phyloP scores from a whole-genome alignment of 2,888 invertebrate genomes.

The Rapana venosa region DNA sequence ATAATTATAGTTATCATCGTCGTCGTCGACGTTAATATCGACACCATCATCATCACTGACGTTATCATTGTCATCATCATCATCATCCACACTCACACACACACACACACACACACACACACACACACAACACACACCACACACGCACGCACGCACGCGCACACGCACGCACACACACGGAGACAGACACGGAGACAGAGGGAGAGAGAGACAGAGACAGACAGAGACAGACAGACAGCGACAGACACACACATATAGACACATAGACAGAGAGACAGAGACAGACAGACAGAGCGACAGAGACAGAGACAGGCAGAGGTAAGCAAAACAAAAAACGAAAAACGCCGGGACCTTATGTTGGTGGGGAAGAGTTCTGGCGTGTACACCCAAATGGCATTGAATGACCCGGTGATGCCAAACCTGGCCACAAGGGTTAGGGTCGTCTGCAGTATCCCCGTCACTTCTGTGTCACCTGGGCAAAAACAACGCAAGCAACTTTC shows the following conservation, averaged over 20 bases:
- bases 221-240: neutral
- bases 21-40: too few species aligned
- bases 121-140: neutral
- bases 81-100: too few species aligned
- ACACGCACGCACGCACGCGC: neutral
- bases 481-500: too few species aligned
- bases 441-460: constrained; percentile 47
- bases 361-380: constrained; percentile 69
- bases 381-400: constrained; percentile 62
- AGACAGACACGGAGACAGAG: neutral
- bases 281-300: neutral
- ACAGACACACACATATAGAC: neutral
- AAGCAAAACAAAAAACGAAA: neutral
- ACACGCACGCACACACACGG: neutral
- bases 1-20: too few species aligned
- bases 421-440: constrained; percentile 62
- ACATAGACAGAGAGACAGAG: neutral
- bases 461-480: constrained; percentile 41
- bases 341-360: constrained; percentile 59
- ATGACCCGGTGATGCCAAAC: constrained; percentile 66
- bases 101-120: neutral
- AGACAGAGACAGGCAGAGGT: neutral
- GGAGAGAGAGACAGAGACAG: neutral
- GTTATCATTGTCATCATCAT: too few species aligned
- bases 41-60: too few species aligned